Evolutionary conservation across 1,140 invertebrate species (phyloP).

Genomic region (Danaus melanippus): DNA sequence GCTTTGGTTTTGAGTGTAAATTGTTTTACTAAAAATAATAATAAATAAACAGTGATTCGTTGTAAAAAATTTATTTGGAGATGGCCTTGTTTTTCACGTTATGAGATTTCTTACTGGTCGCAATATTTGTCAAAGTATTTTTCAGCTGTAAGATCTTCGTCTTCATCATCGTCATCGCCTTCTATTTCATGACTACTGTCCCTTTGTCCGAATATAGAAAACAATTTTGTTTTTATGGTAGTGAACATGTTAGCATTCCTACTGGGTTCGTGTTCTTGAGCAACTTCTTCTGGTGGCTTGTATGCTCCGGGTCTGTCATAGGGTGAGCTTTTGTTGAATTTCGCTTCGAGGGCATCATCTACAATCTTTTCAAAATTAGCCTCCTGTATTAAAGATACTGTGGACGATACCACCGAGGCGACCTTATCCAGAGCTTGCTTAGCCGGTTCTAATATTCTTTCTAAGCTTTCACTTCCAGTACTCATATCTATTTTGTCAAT

Average conservation of each 20-base stretch:
- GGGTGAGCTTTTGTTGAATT: slow-evolving; percentile 23
- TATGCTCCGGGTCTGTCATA: slow-evolving; percentile 14
- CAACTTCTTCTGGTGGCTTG: slow-evolving; percentile 15
- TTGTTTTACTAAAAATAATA: no score
- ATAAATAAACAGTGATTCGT: no score
- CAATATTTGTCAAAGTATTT: slow-evolving; percentile 15
- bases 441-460: slow-evolving; percentile 13
- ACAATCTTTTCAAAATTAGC: slow-evolving; percentile 16
- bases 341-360: slow-evolving; percentile 14
- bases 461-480: slow-evolving; percentile 8
- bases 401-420: slow-evolving; percentile 11
- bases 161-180: slow-evolving; percentile 16
- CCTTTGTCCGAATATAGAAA: slow-evolving; percentile 31
- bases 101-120: slow-evolving; percentile 8
- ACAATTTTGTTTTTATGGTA: slow-evolving; percentile 34
- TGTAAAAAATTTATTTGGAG: no score
- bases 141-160: slow-evolving; percentile 12
- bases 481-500: slow-evolving; percentile 7
- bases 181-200: slow-evolving; percentile 11
- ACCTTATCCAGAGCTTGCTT: slow-evolving; percentile 6
- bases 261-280: slow-evolving; percentile 15
- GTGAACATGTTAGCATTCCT: slow-evolving; percentile 28
- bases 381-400: slow-evolving; percentile 8
- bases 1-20: no score
- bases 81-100: no score